A percentile compares a stretch with the other conserved stretches of the same genome.
Conservation (phyloP, 2,113 vertebrate genomes). For the Marmota monax region DNA sequence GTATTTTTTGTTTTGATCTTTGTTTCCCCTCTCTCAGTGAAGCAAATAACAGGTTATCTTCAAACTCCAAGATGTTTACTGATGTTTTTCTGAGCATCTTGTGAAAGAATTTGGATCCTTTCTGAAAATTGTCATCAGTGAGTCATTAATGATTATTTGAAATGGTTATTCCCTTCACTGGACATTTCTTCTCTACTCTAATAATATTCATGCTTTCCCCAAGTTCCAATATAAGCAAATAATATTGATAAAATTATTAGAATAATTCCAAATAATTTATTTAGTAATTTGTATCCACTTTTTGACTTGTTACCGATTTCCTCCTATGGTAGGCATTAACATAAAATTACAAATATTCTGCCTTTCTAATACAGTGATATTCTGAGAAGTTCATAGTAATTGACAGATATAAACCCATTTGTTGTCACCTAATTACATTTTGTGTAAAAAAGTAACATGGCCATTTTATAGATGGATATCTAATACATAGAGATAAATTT, state of each 20-base stretch:
- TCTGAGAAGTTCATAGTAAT: background rate
- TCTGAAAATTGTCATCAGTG: background rate
- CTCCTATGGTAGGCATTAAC: conserved; percentile 11
- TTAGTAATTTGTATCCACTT: conserved; percentile 43
- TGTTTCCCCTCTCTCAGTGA: background rate
- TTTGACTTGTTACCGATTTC: background rate
- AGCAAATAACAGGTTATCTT: conserved; percentile 37
- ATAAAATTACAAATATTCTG: conserved; percentile 21
- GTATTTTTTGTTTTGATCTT: conserved; percentile 2
- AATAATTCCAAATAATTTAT: conserved; percentile 27
- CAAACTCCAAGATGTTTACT: conserved; percentile 28
- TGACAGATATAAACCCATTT: conserved; percentile 3
- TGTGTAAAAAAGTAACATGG: conserved; percentile 15
- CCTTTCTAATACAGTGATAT: background rate
- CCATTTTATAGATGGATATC: background rate
- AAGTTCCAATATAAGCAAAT: conserved; percentile 42
- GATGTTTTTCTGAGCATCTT: conserved; percentile 34
- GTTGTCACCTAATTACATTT: conserved; percentile 6
- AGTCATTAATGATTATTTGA: conserved; percentile 8
- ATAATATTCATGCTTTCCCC: background rate
- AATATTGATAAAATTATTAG: background rate
- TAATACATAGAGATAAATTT: conserved; percentile 28
- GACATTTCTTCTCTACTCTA: background rate
- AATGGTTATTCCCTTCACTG: background rate
- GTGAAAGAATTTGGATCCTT: conserved; percentile 37